Base-by-base conservation (phyloP, 2,888 invertebrate species). In the Cataglyphis livida region DNA sequence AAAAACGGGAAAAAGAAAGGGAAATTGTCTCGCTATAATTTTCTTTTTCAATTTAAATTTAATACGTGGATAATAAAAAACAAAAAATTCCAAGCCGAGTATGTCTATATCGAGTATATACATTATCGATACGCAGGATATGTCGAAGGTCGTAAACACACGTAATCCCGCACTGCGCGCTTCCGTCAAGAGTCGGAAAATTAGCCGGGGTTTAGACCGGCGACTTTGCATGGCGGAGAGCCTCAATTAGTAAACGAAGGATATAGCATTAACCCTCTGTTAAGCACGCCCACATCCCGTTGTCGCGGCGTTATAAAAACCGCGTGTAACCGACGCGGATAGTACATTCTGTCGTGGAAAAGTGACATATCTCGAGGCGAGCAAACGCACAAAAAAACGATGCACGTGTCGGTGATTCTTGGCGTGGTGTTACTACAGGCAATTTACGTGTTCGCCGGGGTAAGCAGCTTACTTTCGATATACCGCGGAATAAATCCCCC, bases 211-310 rank as follows among this genome's bases (percentile, higher is more conserved):
- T 64, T 83, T 57, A 66, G 51, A 57, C 35, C 66, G 65, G 62
- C 78, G 59, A 65, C 66, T 79, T 48, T 51, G n/a, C 75, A 82
- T 57, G 71, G 4, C 81, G n/a, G 81, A 74, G 87, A 68, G 76
- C 89, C 85, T 79, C 83, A 89, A 89, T 89, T 84, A 85, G 54
- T 57, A 57, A 41, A 35, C 66, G 82, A 88, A 88, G 84, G 85
- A 89, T 89, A 71, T 87, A 84, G 74, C 87, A 90, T 90, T 91
- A 90, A 85, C 84, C 87, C 85, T 76, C 84, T 51, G 57, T 71
- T 51, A 66, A 87, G 32, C 79, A 89, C 93, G 93, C 93, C 93
- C 88, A 93, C 93, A 93, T 93, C 93, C 93, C 91, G 93, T 92
- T 75, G 75, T 68, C 59, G 61, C 12, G 18, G 76, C 79, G 61